Evolutionary conservation across 2,113 vertebrate species (phyloP), one percentile per base, ranked within the genome.

Genomic region (Argyrosomus japonicus): DNA sequence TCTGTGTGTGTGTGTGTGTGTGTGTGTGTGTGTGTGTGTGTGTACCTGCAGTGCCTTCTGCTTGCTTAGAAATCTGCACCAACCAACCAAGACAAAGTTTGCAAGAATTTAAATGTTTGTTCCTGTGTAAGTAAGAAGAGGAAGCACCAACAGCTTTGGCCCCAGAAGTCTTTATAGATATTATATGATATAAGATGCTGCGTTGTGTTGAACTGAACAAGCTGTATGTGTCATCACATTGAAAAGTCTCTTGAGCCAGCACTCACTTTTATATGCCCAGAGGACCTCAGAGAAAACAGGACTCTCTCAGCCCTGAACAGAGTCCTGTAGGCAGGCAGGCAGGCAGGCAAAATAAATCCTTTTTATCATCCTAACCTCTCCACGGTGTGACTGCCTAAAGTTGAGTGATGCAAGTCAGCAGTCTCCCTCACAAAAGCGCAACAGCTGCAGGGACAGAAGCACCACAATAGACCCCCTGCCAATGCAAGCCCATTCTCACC

Each of bases 391-490:
- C 36, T 62, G 79, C 32, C 75, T 27, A 45, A 83, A 90, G 72
- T 69, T 87, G 53, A 82, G 50, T 56, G 87, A 80, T 79, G 80
- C 81, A 29, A 80, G 79, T 85, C 83, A 85, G 79, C 83, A 74
- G 81, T 57, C 86, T 61, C 67, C 75, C 17, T 63, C 87, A 92
- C 86, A 93, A 92, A 93, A 86, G 91, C 91, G 93, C 93, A 96
- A 95, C 94, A 96, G 95, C 95, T 95, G 95, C 93, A 91, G 84
- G 70, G 63, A 85, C 82, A 92, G 89, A 90, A 93, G 91, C 89
- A 75, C 89, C 94, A 95, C 92, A 93, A 90, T 91, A 43, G 93
- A 92, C 90, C 91, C 81, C 91, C 95, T 81, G 89, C 96, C 93
- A 74, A 74, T 29, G 93, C 95, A 86, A 81, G 91, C 91, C 85